These are phyloP conservation scores for Pogonomyrmex californicus DNA, from an alignment of 1,140 invertebrate genomes.

Conservation along the genomic window DNA sequence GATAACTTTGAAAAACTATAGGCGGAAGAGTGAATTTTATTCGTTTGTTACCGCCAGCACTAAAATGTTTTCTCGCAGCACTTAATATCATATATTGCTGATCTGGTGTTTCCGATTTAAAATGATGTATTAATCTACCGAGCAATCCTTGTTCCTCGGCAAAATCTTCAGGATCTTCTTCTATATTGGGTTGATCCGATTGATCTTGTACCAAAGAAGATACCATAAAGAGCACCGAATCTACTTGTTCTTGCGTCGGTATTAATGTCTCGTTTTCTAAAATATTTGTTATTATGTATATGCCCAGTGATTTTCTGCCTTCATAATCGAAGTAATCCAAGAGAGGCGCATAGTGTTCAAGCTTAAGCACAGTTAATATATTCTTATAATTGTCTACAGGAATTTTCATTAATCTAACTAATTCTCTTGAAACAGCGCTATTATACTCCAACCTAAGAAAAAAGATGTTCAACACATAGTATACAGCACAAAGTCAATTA, in stretches of 20 bases:
- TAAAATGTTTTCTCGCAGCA: conserved; percentile 96
- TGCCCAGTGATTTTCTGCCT: conserved; percentile 94
- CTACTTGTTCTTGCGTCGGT: conserved; percentile 95
- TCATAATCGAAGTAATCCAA: conserved; percentile 96
- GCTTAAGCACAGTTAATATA: conserved; percentile 93
- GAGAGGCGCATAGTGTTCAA: conserved; percentile 95
- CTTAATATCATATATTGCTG: conserved; percentile 97
- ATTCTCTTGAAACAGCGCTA: conserved; percentile 95
- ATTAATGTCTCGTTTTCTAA: conserved; percentile 96
- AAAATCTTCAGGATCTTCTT: conserved; percentile 97
- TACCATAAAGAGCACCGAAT: conserved; percentile 93
- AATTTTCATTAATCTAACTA: conserved; percentile 97
- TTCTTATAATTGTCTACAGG: conserved; percentile 98
- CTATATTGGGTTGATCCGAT: conserved; percentile 89
- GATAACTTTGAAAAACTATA: conserved; percentile 98
- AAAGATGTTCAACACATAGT: conserved; percentile 50
- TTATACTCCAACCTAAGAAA: conserved; percentile 90
- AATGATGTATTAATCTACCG: conserved; percentile 95
- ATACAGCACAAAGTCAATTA: neutral
- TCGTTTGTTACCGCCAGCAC: conserved; percentile 94
- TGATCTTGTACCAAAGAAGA: conserved; percentile 96
- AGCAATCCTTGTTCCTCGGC: conserved; percentile 98
- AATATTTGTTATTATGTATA: conserved; percentile 95
- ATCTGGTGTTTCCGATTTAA: conserved; percentile 95
- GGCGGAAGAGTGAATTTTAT: conserved; percentile 98